Percentiles rank a stretch among this genome's conserved stretches.
Evolutionary conservation across 2,113 vertebrate genomes (phyloP).

Genomic region (Cricetomys ansorgei): DNA sequence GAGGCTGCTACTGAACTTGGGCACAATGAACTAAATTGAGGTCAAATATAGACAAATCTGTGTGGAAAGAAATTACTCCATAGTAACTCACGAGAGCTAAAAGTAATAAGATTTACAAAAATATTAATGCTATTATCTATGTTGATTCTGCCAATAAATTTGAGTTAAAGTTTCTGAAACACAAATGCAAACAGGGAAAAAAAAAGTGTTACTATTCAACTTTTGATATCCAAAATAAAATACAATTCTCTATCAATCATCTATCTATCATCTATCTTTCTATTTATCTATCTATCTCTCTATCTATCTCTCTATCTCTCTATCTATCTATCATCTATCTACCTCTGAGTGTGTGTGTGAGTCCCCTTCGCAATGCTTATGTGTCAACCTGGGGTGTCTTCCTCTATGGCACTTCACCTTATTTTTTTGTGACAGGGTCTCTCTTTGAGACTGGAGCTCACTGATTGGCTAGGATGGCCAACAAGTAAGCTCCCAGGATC

Average conservation of each 20-base stretch:
- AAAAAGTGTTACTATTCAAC: conserved; percentile 34
- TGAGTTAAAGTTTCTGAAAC: conserved; percentile 41
- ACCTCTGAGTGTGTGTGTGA: not conserved
- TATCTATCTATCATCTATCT: not conserved
- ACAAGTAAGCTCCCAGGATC: not conserved
- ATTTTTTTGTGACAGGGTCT: not conserved
- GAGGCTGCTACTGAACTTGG: not conserved
- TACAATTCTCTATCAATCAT: not conserved
- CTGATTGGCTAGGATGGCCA: not conserved
- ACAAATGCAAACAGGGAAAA: conserved; percentile 20
- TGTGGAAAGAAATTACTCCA: not conserved
- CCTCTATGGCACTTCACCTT: too few relatives aligned
- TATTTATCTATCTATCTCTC: not conserved
- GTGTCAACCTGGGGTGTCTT: not conserved
- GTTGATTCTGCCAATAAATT: conserved; percentile 33
- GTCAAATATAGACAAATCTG: not conserved
- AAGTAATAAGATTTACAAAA: conserved; percentile 10
- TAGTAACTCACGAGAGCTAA: conserved; percentile 32
- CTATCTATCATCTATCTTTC: not conserved
- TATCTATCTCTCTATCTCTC: not conserved
- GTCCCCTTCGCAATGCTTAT: not conserved
- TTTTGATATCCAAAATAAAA: conserved; percentile 27
- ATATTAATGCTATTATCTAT: conserved; percentile 36
- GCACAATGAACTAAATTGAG: not conserved
- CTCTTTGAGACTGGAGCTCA: not conserved